A percentile compares a stretch with the other conserved stretches of the same genome.
These are phyloP conservation scores for Tinea semifulvella DNA, from an alignment of 2,888 invertebrate species.

Conservation along the genomic window DNA sequence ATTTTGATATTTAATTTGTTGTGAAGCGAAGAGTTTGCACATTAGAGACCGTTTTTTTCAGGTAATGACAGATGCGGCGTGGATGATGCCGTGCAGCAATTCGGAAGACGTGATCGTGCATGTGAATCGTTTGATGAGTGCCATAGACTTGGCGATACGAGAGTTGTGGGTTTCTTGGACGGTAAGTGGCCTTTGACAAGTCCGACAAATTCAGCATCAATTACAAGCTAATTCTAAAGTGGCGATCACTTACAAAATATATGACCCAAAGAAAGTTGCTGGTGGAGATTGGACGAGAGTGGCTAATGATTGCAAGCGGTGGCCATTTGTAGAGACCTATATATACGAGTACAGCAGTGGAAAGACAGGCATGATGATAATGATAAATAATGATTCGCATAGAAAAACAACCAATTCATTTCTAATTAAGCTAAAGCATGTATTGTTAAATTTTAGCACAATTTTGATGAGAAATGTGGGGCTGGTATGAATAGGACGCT, in stretches of 20 bases:
- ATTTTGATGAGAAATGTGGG: slow-evolving; percentile 67
- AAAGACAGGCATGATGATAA: too few relatives aligned
- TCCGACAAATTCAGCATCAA: background rate
- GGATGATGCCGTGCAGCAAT: slow-evolving; percentile 79
- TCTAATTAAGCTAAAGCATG: too few relatives aligned
- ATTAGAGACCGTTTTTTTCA: too few relatives aligned
- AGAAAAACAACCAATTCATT: too few relatives aligned
- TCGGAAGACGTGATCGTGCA: slow-evolving; percentile 76
- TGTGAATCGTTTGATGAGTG: slow-evolving; percentile 68
- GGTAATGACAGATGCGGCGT: slow-evolving; percentile 76
- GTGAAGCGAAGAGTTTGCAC: too few relatives aligned
- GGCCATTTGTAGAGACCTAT: background rate
- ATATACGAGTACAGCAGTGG: too few relatives aligned
- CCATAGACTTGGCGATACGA: slow-evolving; percentile 62
- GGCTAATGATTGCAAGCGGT: background rate
- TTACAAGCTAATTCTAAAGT: too few relatives aligned
- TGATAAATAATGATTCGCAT: too few relatives aligned
- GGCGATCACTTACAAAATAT: too few relatives aligned
- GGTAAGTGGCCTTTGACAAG: slow-evolving; percentile 27
- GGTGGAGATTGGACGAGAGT: background rate
- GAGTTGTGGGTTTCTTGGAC: slow-evolving; percentile 58
- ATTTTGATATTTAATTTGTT: too few relatives aligned
- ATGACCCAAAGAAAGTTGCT: too few relatives aligned
- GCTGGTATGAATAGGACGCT: slow-evolving; percentile 73
- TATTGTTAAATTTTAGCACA: slow-evolving; percentile 55